Evolutionary conservation across 2,797 vertebrate species (phyloP), one percentile per base, ranked within the genome.

Genomic region (Sebastes oblongus): DNA sequence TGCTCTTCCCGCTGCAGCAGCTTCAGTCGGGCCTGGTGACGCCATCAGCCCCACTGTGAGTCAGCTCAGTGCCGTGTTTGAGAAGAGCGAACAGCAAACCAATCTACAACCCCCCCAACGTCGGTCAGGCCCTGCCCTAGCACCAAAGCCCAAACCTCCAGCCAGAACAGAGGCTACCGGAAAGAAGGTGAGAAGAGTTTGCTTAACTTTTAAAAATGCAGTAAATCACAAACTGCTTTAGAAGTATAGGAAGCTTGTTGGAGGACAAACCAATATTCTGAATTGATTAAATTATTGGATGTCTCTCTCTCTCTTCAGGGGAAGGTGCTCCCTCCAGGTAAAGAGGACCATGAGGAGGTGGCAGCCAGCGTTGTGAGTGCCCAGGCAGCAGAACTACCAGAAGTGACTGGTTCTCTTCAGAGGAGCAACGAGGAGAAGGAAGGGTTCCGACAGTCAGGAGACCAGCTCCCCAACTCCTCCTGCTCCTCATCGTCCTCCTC

Each of bases 11-110:
- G 1, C 8, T 20, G 54, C 77, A 1, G 71, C 85, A 4, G 82
- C 73, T 66, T 52, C 75, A 1, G 74, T 61, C 0, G 95, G 94
- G 6, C 96, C 97, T 2, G 86, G 92, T 0, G 98, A 99, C 16
- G 98, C 98, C 0, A 97, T 99, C 79, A 99, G 98, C 4, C 98
- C 98, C 72, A 99, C 98, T 0, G 98, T 99, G 81, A 98, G 98
- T 91, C 98, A 99, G 90, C 96, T 99, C 24, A 99, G 98, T 1
- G 98, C 98, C 0, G 97, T 96, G 73, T 99, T 99, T 2, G 98
- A 99, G 93, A 98, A 97, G 93, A 94, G 92, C 25, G 96, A 97
- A 61, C 84, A 65, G 9, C 88, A 96, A 88, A 97, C 96, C 94
- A 96, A 96, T 55, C 91, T 97, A 82, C 96, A 97, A 83, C 90